A percentile compares a stretch with the other conserved stretches of the same genome.
Conservation (phyloP, 2,888 invertebrate species). For the Harpalus rubripes region DNA sequence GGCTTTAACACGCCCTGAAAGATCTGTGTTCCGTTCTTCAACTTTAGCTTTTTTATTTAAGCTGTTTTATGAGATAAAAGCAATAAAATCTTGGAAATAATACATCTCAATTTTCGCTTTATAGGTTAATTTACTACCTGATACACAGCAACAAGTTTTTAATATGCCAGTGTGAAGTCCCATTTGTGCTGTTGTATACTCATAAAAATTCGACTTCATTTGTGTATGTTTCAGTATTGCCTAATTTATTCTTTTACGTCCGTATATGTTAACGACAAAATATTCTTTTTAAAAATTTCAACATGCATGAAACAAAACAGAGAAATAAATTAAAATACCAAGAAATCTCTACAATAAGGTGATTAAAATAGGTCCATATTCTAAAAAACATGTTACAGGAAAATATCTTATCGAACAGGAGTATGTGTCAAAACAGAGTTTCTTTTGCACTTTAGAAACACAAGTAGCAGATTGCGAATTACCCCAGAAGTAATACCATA, state of each 20-base stretch:
- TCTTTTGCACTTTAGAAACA: too few relatives aligned
- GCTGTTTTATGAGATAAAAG: slow-evolving; percentile 11
- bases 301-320: too few relatives aligned
- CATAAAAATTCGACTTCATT: slow-evolving; percentile 16
- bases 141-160: slow-evolving; percentile 44
- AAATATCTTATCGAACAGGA: too few relatives aligned
- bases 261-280: neutral
- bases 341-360: too few relatives aligned
- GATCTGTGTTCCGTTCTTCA: neutral
- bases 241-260: neutral
- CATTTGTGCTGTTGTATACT: neutral
- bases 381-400: too few relatives aligned
- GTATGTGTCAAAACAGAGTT: too few relatives aligned
- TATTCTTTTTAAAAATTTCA: neutral
- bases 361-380: too few relatives aligned
- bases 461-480: too few relatives aligned
- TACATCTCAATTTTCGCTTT: slow-evolving; percentile 27
- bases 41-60: slow-evolving; percentile 11
- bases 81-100: slow-evolving; percentile 43
- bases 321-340: too few relatives aligned
- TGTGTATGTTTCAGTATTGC: neutral
- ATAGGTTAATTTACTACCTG: slow-evolving; percentile 17
- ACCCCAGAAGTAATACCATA: too few relatives aligned
- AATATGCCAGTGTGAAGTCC: slow-evolving; percentile 9
- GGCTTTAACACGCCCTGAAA: neutral